Evolutionary conservation across 1,140 invertebrate genomes (phyloP), one percentile per base, ranked within the genome.

Genomic region (Tetraneura akinire): DNA sequence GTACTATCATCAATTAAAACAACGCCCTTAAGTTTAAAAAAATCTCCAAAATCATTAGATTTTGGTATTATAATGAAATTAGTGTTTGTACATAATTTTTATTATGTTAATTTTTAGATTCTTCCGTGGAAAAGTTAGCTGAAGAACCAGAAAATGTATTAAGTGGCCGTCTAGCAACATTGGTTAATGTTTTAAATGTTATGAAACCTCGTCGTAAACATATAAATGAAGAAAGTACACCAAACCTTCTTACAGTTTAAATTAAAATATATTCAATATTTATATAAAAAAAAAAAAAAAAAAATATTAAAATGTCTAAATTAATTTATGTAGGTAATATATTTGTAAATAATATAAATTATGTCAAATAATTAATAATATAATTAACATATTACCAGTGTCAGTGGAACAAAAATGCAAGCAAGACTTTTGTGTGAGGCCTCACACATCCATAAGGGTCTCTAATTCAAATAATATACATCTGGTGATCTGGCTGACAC

Each of bases 61-160:
- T 78, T 78, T 62, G 37, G 74, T 78, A 78, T 29, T 4, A 29
- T 26, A 11, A 16, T 71, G 29, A 29, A 66, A 21, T 14, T 51
- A 13, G 1, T n/a, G 10, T 71, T 32, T 18, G 13, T 23, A 71
- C 3, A 0, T 6, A 32, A 51, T 49, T 45, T 37, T 57, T 1
- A 62, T 60, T 26, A 11, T 47, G 21, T 14, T 26, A 9, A 16
- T 62, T 62, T 78, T 62, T 78, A 78, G 74, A 78, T 78, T 78
- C 74, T 23, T 78, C 74, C 26, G 71, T 47, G 2, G 74, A 78
- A 78, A 78, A 78, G 10, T 8, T 78, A 26, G 29, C 57, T 8
- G 74, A 78, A 78, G 74, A 78, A 78, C 74, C 74, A 29, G 74
- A 78, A 49, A 78, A 78, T 47, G 55, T 78, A 26, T 47, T 78